Evolutionary conservation across 2,113 vertebrate genomes (phyloP), one percentile per base, ranked within the genome.

Genomic region (Pithys albifrons): DNA sequence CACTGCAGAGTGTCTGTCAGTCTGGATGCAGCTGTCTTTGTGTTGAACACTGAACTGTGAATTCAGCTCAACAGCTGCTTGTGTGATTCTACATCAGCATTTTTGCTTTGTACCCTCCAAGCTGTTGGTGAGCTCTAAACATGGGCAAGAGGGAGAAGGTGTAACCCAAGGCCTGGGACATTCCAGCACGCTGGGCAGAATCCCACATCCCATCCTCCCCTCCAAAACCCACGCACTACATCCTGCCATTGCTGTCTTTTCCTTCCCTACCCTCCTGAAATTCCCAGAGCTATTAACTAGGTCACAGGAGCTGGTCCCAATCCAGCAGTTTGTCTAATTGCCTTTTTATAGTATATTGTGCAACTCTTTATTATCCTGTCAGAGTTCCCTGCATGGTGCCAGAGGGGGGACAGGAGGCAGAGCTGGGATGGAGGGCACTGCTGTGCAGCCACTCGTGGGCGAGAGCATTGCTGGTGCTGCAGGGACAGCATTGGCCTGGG

Each of bases 291-390:
- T 98, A 97, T 98, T 98, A 98, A 98, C 97, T 97, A 58, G 97
- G 98, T 98, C 98, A 97, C 66, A 5, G 93, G 89, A 97, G 94
- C 97, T 97, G 98, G 85, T 98, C 98, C 97, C 97, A 97, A 35
- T 96, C 97, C 98, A 96, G 97, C 97, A 97, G 97, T 98, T 98
- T 95, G 66, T 94, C 97, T 98, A 98, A 98, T 98, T 98, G 98
- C 98, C 98, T 98, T 98, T 98, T 98, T 97, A 98, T 96, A 98
- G 97, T 93, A 94, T 88, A 92, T 90, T 76, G 89, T 97, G 97
- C 95, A 89, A 95, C 97, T 98, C 98, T 98, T 97, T 93, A 98
- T 98, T 98, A 98, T 88, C 95, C 98, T 98, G 98, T 98, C 98
- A 98, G 98, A 88, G 97, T 85, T 96, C 57, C 97, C 92, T 78